Conservation (phyloP, 2,113 vertebrate genomes). For the Neolamprologus devosi region DNA sequence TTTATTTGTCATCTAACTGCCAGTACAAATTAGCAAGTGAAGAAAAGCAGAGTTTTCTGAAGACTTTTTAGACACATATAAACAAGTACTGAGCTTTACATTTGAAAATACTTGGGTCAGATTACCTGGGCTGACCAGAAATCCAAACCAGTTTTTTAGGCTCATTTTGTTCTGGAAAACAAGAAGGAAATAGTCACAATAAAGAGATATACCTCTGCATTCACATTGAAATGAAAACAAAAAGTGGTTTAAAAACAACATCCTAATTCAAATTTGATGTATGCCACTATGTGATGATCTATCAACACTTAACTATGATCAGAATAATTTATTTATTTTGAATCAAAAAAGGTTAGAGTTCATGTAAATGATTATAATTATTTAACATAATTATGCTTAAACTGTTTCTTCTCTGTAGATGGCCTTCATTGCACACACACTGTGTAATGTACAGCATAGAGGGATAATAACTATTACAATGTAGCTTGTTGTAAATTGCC, state of each 20-base stretch:
- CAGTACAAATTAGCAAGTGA: not conserved
- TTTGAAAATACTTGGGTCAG: not conserved
- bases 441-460: not conserved
- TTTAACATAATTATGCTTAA: accelerated
- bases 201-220: not conserved
- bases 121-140: accelerated
- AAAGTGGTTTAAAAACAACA: not conserved
- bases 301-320: not conserved
- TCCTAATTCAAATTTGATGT: not conserved
- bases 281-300: not conserved
- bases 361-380: not conserved
- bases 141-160: not conserved
- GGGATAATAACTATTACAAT: not conserved
- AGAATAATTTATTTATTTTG: not conserved
- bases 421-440: not conserved
- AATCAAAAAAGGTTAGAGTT: not conserved
- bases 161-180: not conserved
- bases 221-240: accelerated
- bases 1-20: not conserved
- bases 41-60: not conserved
- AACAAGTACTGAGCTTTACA: not conserved
- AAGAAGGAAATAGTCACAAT: not conserved
- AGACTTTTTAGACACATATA: not conserved
- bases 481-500: accelerated
- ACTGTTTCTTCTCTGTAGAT: not conserved